Evolutionary conservation across 2,797 vertebrate genomes (phyloP).

Genomic region (Microchirus variegatus): DNA sequence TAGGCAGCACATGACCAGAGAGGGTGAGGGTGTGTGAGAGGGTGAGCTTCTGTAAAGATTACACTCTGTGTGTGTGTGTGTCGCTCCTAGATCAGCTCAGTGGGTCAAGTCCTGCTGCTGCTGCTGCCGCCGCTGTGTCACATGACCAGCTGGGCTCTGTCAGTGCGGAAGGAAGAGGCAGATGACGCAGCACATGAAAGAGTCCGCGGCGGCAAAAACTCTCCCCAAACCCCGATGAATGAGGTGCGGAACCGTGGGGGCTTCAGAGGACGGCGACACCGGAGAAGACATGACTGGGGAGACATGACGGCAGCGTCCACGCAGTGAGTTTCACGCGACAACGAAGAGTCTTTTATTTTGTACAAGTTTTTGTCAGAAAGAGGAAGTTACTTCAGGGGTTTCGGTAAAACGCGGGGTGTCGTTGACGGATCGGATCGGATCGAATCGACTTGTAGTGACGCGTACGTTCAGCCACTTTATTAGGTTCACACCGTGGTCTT

Average conservation of each 20-base stretch:
- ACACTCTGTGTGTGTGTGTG: neutral
- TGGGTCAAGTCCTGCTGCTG: neutral
- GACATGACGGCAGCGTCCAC: conserved; percentile 17
- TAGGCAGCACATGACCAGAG: conserved; percentile 66
- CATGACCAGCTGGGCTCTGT: conserved; percentile 37
- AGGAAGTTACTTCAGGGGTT: conserved; percentile 2
- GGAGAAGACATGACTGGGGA: neutral
- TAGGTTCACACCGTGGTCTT: no score
- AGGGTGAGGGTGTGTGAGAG: neutral
- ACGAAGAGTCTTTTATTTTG: neutral
- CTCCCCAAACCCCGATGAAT: neutral
- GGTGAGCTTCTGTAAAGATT: neutral
- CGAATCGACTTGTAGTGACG: no score
- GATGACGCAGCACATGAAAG: neutral
- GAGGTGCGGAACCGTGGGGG: neutral
- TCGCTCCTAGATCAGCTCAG: conserved; percentile 14
- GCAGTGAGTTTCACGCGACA: conserved; percentile 33
- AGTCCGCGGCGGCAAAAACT: neutral
- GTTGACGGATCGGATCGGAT: conserved; percentile 10
- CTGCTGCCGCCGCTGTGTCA: no score
- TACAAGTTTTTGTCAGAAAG: conserved; percentile 2
- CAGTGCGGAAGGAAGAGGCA: conserved; percentile 40
- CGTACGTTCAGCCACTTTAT: no score
- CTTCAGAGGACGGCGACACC: neutral
- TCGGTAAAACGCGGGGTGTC: conserved; percentile 22